These are phyloP conservation scores for Sminthurinus aureus DNA, from an alignment of 2,888 invertebrate species.

Conservation along the genomic window DNA sequence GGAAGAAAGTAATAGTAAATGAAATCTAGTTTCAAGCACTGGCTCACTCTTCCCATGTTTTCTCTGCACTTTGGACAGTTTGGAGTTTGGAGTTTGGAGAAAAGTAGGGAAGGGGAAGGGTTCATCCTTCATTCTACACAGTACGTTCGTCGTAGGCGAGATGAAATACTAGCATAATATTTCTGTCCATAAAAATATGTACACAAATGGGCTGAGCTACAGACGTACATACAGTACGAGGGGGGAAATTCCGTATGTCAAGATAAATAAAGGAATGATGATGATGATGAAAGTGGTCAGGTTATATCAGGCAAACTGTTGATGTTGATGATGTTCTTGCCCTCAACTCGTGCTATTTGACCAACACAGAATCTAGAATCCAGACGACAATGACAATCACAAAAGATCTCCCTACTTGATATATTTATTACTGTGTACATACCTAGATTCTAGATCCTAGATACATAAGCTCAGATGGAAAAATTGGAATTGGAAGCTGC, in stretches of 20 bases:
- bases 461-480: no score
- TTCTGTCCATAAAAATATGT: no score
- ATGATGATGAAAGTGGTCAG: no score
- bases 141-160: background rate
- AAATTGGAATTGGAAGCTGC: background rate
- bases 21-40: background rate
- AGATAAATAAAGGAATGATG: background rate
- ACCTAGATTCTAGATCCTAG: no score
- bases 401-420: no score
- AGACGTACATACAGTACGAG: background rate
- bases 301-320: background rate
- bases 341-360: background rate
- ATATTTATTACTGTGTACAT: no score
- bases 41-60: background rate
- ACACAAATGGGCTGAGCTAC: background rate
- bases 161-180: no score
- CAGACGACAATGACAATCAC: no score
- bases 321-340: background rate
- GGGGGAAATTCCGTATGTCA: background rate
- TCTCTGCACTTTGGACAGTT: background rate
- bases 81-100: background rate
- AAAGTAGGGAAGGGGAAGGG: background rate
- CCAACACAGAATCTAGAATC: no score
- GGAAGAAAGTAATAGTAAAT: background rate
- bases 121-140: background rate